Evolutionary conservation across 2,888 invertebrate species (phyloP), one percentile per base, ranked within the genome.

Genomic region (Ctenicera cuprea): DNA sequence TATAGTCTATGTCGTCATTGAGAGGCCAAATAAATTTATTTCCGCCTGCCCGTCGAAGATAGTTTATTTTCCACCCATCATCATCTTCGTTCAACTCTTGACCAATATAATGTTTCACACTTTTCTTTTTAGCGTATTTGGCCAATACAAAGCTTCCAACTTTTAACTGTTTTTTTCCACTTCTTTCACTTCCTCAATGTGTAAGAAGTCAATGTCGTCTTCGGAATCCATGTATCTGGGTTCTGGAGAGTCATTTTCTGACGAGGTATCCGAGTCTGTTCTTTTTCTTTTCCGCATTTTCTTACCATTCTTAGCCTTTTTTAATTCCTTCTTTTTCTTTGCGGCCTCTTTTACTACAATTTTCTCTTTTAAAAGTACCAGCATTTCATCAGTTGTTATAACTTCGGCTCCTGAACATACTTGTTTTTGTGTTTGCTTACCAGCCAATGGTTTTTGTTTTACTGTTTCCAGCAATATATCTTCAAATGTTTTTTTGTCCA

Each of bases 401-500:
- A 66, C 69, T 63, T 71, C 68, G 66, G 57, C 57, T 18, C 57
- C 57, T 5, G 26, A 14, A 30, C 14, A 16, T 26, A 57, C 33
- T 37, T 37, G 16, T 12, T 30, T 26, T 16, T 20, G n/a, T 16
- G 30, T 2, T 57, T 57, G n/a, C 5, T 33, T 37, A 18, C 1
- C 12, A 4, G 57, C 30, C 1, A 16, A 9, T 33, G 30, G 33
- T 16, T 14, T 57, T 37, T 57, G 57, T 9, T 30, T 26, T 20
- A 57, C 12, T 18, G 57, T 57, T 16, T 26, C 16, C 37, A 30
- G 43, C 73, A 48, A 71, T 52, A 69, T 71, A 33, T 71, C 45
- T 68, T 69, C 72, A 75, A 65, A 59, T 64, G 63, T 75, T 0
- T 30, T n/a, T 57, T 30, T 22, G 22, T 12, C 3, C 9, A 18